Conservation (phyloP, 1,140 invertebrate genomes). For the Leptinotarsa undecemlineata region DNA sequence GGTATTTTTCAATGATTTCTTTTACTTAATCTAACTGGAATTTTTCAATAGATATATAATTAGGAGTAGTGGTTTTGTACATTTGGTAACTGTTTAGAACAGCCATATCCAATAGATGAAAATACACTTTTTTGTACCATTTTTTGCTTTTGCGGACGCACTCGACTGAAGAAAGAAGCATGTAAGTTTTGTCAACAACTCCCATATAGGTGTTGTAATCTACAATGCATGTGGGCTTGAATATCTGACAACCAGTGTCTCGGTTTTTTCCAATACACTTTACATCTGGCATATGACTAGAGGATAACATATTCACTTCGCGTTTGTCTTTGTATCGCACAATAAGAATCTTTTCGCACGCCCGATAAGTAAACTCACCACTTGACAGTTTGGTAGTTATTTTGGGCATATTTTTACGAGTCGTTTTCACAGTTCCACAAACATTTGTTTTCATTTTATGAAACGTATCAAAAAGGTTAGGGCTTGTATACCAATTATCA, state of each 20-base stretch:
- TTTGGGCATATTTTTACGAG: neutral
- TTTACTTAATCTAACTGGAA: constrained; percentile 2
- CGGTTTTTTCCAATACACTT: neutral
- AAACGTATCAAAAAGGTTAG: neutral
- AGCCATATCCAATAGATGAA: constrained; percentile 5
- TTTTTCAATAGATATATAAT: constrained; percentile 6
- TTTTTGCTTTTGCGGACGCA: constrained; percentile 5
- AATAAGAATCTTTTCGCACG: neutral
- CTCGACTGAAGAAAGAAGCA: neutral
- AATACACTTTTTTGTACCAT: constrained; percentile 14
- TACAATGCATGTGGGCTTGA: constrained; percentile 11
- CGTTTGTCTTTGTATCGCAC: constrained; percentile 3
- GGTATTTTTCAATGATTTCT: constrained; percentile 6
- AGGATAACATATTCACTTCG: constrained; percentile 5
- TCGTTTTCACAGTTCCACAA: neutral
- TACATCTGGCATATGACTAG: neutral
- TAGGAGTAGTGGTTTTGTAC: neutral
- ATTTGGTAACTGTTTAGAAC: neutral
- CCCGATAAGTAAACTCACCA: constrained; percentile 3
- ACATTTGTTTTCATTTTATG: neutral
- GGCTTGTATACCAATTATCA: neutral
- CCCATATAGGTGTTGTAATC: neutral
- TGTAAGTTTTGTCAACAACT: neutral
- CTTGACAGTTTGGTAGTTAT: neutral
- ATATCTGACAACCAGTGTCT: constrained; percentile 12